Conservation (phyloP, 2,888 invertebrate species). For the Allacma fusca region DNA sequence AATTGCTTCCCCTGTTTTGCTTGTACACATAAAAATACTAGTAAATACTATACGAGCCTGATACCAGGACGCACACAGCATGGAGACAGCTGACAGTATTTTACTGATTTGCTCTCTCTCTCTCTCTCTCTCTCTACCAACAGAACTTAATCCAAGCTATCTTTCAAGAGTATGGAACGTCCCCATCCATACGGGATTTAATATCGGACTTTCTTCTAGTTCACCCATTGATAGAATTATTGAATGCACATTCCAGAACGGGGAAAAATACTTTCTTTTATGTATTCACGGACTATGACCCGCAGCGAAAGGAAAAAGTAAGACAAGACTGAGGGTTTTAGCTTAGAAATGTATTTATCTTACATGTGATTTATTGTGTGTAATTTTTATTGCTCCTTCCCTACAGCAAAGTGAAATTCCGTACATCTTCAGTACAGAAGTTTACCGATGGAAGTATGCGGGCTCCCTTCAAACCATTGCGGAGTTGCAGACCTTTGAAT, state of each 20-base stretch:
- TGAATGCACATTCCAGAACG: conserved; percentile 55
- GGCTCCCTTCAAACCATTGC: conserved; percentile 47
- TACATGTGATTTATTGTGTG: not conserved
- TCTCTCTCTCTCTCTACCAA: not conserved
- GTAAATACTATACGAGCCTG: no score
- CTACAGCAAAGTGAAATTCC: conserved; percentile 58
- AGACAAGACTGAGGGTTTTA: conserved; percentile 3
- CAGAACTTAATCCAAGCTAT: conserved; percentile 57
- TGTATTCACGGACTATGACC: conserved; percentile 60
- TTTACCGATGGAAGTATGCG: conserved; percentile 58
- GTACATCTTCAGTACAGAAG: conserved; percentile 58
- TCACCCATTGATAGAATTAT: conserved; percentile 53
- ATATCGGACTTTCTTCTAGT: conserved; percentile 59
- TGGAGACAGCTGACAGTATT: no score
- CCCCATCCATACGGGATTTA: conserved; percentile 55
- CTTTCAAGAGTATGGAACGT: conserved; percentile 53
- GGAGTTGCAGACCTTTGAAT: conserved; percentile 55
- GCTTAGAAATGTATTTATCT: not conserved
- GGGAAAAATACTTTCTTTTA: conserved; percentile 60
- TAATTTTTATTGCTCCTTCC: conserved; percentile 16
- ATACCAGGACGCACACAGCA: no score
- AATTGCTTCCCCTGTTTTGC: no score
- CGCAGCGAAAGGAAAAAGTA: conserved; percentile 54
- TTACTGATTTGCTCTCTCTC: not conserved
- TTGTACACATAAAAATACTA: no score